Evolutionary conservation across 2,797 vertebrate genomes (phyloP), one percentile per base, ranked within the genome.

Genomic region (Pseudopleuronectes americanus): DNA sequence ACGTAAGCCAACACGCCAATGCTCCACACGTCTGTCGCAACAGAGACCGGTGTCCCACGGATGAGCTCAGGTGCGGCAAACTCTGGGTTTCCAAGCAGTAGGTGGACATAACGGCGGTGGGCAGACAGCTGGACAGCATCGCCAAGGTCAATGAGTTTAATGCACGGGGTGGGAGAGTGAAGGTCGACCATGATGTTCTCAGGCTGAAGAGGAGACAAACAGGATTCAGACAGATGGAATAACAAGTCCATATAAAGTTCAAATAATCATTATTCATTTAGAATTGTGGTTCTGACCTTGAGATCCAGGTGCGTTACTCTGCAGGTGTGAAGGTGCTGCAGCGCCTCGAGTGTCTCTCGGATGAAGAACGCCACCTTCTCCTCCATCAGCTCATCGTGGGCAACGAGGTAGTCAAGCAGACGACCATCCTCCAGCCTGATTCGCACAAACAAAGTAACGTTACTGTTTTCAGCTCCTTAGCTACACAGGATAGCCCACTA

Each of bases 171-270:
- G 0, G 96, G 94, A 16, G 96, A 93, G 67, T 90, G 94, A 55
- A 97, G 95, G 84, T 98, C 97, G 28, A 99, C 96, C 87, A 99
- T 94, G 68, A 99, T 92, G 92, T 99, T 99, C 93, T 99, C 98
- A 23, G 98, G 98, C 98, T 99, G 86, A 19, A 57, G 41, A 65
- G 13, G 12, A 57, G 12, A 22, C 4, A 31, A 0, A 61, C 33
- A 58, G 31, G 31, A 38, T 23, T 45, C 31, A 57, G 51, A 55
- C 45, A 31, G 38, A 33, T 33, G 31, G 31, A 33, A 33, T 33
- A 9, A 33, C 9, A 31, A 8, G 28, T 31, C 7, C 28, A 31
- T 31, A 31, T 31, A 31, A 31, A 31, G 28, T 31, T 31, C 7
- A 31, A 31, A 31, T 31, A 31, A 8, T 31, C 28, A 8, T 31